These are phyloP conservation scores for Lasius platythorax DNA, from an alignment of 2,888 invertebrate species.

Conservation along the genomic window DNA sequence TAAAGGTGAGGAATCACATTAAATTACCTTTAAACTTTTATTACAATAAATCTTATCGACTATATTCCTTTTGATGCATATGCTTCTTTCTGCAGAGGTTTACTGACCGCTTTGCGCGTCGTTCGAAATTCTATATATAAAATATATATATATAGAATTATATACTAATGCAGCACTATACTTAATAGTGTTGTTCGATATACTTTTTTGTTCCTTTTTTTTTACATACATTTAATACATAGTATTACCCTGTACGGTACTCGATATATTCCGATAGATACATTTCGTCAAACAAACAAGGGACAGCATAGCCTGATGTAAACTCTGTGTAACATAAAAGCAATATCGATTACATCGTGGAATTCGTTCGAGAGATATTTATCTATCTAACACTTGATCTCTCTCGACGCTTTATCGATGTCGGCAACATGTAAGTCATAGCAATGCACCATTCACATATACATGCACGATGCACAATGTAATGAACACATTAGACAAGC, in stretches of 20 bases:
- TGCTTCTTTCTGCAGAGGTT: neutral
- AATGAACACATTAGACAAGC: slow-evolving; percentile 52
- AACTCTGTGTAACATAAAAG: neutral
- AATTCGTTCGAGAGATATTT: neutral
- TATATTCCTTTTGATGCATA: neutral
- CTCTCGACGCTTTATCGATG: neutral
- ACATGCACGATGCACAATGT: slow-evolving; percentile 11
- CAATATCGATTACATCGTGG: slow-evolving; percentile 5
- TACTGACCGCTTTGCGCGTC: neutral
- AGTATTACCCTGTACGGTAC: slow-evolving; percentile 34
- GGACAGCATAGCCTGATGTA: neutral
- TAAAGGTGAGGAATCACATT: neutral
- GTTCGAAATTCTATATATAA: slow-evolving; percentile 16
- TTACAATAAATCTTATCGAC: slow-evolving; percentile 11
- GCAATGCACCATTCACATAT: slow-evolving; percentile 5
- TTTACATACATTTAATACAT: neutral
- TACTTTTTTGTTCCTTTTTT: neutral
- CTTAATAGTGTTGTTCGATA: neutral
- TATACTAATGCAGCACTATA: neutral
- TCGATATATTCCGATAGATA: neutral
- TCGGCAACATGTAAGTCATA: slow-evolving; percentile 4
- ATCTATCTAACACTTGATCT: neutral
- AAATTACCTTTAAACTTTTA: slow-evolving; percentile 1
- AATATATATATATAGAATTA: neutral
- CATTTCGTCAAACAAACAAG: slow-evolving; percentile 1